phyloP scores from a whole-genome alignment of 2,113 vertebrate genomes.

The Prunella fulvescens region DNA sequence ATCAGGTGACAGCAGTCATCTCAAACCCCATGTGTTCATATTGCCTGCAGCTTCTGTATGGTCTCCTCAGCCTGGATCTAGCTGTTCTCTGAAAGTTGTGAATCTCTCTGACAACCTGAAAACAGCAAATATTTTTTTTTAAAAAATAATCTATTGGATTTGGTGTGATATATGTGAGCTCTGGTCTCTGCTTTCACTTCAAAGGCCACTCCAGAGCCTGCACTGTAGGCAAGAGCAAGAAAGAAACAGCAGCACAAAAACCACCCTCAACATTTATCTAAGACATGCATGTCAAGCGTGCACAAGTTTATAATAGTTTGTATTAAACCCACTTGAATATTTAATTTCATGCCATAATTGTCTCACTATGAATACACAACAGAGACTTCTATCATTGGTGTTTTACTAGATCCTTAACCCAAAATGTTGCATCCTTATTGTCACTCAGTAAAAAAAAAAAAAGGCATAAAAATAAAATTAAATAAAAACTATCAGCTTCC shows the following conservation, averaged over 20 bases:
- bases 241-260: background rate
- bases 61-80: background rate
- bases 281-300: background rate
- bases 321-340: background rate
- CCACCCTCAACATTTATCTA: background rate
- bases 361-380: background rate
- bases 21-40: background rate
- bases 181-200: background rate
- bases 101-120: background rate
- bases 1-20: background rate
- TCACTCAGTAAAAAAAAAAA: background rate
- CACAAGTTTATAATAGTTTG: background rate
- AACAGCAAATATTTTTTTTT: background rate
- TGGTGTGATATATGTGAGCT: fast-evolving
- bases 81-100: background rate
- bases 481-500: background rate
- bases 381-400: background rate
- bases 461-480: background rate
- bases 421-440: background rate
- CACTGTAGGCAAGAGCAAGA: background rate
- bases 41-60: background rate
- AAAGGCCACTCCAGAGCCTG: background rate
- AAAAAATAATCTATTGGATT: background rate
- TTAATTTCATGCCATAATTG: background rate
- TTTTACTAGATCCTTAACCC: background rate